Evolutionary conservation across 2,113 vertebrate species (phyloP), one percentile per base, ranked within the genome.

Genomic region (Peromyscus leucopus): DNA sequence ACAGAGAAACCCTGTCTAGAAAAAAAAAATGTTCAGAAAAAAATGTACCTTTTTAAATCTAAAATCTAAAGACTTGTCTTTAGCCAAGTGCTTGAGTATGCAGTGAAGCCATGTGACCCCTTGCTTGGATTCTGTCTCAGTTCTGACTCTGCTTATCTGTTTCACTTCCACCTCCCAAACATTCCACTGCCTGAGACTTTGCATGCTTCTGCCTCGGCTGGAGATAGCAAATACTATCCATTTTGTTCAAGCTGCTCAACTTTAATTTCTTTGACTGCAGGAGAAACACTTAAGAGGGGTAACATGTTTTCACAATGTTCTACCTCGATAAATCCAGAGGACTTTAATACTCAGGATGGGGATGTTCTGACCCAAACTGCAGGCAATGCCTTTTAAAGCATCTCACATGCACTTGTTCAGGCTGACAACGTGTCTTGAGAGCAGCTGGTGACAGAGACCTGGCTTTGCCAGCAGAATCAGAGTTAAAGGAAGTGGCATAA

Each of bases 281-380:
- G 24, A 28, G 42, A 63, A 67, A 93, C 48, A 19, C n/a, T 90
- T 71, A 36, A 31, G 71, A 72, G 82, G n/a, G n/a, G 1, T 89
- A 76, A 26, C 39, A 48, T 7, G 46, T 91, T 71, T 67, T 51
- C 42, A 48, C 42, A 9, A 72, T 72, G 79, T 96, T 89, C 76
- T 97, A 39, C 19, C 26, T 51, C 80, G 61, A 96, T 83, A 22
- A 85, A 94, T 65, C 71, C 21, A 94, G 16, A 33, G 36, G 15
- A 22, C 24, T 67, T 61, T 78, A 10, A 80, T 19, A 55, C 31
- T 69, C 26, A 88, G 4, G 11, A 67, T 88, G 57, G 4, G 16
- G 16, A 2, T 31, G 85, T 22, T 5, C 5, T 65, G 42, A 91
- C 19, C 36, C 48, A 80, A 11, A 63, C 13, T 65, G 5, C 7